phyloP scores from a whole-genome alignment of 37 sponge, comb jelly and placozoan species.

The Aphrocallistes beatrix region DNA sequence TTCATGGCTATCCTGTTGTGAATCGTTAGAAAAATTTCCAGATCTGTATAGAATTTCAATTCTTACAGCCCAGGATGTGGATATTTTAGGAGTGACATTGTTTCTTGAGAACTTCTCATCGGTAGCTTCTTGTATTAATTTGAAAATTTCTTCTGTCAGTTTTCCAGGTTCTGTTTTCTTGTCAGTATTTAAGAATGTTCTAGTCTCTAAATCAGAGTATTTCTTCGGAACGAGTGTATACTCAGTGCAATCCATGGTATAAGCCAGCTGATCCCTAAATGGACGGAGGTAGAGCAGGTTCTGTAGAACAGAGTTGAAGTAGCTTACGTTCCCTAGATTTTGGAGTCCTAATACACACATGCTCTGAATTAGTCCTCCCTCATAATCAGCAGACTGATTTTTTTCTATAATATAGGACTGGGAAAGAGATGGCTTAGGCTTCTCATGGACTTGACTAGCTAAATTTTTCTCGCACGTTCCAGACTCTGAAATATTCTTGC shows the following conservation, averaged over 20 bases:
- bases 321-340: not conserved
- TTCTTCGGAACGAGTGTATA: not conserved
- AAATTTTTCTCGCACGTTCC: too few relatives aligned
- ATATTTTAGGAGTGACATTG: not conserved
- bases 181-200: not conserved
- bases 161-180: not conserved
- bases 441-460: too few relatives aligned
- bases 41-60: not conserved
- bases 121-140: not conserved
- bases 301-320: not conserved
- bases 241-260: not conserved
- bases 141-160: not conserved
- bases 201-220: not conserved
- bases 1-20: slow-evolving; percentile 91
- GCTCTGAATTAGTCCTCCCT: too few relatives aligned
- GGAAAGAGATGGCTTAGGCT: too few relatives aligned
- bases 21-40: not conserved
- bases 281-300: not conserved
- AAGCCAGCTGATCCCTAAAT: not conserved
- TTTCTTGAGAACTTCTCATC: not conserved
- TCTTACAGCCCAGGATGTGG: not conserved
- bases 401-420: too few relatives aligned
- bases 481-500: too few relatives aligned
- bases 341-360: not conserved
- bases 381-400: too few relatives aligned